These are phyloP conservation scores for Leucophenga varia DNA, from an alignment of 1,140 invertebrate species.

Conservation along the genomic window DNA sequence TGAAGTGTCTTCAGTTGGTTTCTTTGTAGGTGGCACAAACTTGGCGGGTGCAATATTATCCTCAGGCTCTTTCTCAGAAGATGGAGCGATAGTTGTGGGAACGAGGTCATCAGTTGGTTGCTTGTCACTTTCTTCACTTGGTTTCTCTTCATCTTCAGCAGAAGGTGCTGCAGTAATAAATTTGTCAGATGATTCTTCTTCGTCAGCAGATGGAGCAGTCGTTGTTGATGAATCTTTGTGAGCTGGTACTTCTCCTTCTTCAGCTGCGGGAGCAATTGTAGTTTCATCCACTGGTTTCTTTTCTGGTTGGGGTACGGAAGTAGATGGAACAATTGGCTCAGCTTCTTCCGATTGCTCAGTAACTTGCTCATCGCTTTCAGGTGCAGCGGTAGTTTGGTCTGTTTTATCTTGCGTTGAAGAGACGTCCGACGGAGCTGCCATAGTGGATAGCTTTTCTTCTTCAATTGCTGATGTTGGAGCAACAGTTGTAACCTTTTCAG, in stretches of 20 bases:
- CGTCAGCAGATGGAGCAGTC: constrained; percentile 3
- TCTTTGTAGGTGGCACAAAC: constrained; percentile 3
- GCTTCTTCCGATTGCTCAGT: constrained; percentile 8
- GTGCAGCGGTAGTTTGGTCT: background rate
- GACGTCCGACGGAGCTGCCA: background rate
- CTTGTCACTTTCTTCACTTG: too few relatives aligned
- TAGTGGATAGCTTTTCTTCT: background rate
- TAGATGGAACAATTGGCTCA: background rate
- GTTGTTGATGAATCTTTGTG: constrained; percentile 12
- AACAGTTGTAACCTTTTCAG: background rate
- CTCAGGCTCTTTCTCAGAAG: background rate
- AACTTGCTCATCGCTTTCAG: background rate
- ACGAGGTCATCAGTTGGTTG: too few relatives aligned
- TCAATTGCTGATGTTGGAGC: background rate
- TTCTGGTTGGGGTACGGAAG: background rate
- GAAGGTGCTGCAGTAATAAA: constrained; percentile 3
- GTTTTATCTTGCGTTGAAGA: background rate
- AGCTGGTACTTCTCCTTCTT: constrained; percentile 5
- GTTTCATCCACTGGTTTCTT: background rate
- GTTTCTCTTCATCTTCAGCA: background rate
- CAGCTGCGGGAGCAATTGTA: constrained; percentile 3
- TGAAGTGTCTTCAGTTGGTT: constrained; percentile 3
- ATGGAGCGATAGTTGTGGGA: background rate
- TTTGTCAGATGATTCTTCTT: constrained; percentile 5
- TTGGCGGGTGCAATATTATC: background rate